Conservation (phyloP, 2,888 invertebrate species). For the Clostera curtula region DNA sequence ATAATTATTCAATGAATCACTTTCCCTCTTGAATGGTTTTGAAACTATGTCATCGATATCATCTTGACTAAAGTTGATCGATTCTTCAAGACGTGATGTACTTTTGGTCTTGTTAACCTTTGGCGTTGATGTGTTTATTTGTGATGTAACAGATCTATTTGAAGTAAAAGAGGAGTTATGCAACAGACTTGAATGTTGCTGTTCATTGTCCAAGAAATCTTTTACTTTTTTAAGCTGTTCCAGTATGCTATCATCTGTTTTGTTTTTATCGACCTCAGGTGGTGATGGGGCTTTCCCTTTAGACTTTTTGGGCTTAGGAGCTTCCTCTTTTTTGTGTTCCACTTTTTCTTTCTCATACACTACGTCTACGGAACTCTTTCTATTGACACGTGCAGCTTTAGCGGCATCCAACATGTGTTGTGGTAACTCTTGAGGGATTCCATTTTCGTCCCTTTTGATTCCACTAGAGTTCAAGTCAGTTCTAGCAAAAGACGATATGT, state of each 20-base stretch:
- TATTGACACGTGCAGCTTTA: slow-evolving; percentile 79
- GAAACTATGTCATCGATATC: slow-evolving; percentile 71
- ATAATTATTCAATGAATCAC: slow-evolving; percentile 63
- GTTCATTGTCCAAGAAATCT: slow-evolving; percentile 59
- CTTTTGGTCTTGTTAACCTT: slow-evolving; percentile 58
- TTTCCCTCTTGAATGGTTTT: slow-evolving; percentile 65
- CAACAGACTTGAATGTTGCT: slow-evolving; percentile 55
- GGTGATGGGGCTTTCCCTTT: slow-evolving; percentile 85
- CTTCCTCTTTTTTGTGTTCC: slow-evolving; percentile 50
- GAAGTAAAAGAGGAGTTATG: slow-evolving; percentile 38
- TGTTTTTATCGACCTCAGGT: slow-evolving; percentile 71
- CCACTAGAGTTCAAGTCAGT: slow-evolving; percentile 73
- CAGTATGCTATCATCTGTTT: slow-evolving; percentile 64
- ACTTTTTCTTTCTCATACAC: slow-evolving; percentile 44
- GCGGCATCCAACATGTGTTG: slow-evolving; percentile 83
- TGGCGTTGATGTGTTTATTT: slow-evolving; percentile 66
- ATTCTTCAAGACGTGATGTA: slow-evolving; percentile 50
- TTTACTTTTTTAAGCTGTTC: slow-evolving; percentile 56
- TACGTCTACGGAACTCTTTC: slow-evolving; percentile 70
- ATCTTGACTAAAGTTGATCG: slow-evolving; percentile 63
- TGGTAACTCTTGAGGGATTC: slow-evolving; percentile 82
- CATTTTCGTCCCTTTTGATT: slow-evolving; percentile 74
- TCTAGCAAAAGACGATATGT: slow-evolving; percentile 50
- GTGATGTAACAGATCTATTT: slow-evolving; percentile 30
- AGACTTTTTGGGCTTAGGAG: slow-evolving; percentile 68